Evolutionary conservation across 1,140 invertebrate genomes (phyloP).

Genomic region (Saxidomus purpurata): DNA sequence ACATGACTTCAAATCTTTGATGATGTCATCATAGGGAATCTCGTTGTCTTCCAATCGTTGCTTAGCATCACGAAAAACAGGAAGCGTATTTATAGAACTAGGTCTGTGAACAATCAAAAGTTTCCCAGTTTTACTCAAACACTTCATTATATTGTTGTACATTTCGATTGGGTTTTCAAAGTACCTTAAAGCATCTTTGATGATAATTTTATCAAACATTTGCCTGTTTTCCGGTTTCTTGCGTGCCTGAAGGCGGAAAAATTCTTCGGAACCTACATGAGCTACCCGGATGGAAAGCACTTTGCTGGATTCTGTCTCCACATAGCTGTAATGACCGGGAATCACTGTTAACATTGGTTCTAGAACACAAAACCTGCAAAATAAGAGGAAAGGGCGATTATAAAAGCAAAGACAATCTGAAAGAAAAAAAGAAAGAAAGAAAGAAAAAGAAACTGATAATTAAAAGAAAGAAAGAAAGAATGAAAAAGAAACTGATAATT

Average conservation of each 20-base stretch:
- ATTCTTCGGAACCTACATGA: constrained; percentile 83
- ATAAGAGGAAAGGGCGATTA: no score
- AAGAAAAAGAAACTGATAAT: no score
- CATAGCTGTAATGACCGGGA: constrained; percentile 83
- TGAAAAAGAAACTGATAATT: no score
- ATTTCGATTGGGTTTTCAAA: constrained; percentile 79
- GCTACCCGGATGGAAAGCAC: constrained; percentile 80
- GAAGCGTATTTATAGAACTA: constrained; percentile 79
- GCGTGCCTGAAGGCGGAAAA: constrained; percentile 74
- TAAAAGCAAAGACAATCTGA: no score
- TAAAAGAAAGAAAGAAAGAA: no score
- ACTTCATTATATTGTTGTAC: constrained; percentile 78
- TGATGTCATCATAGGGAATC: constrained; percentile 79
- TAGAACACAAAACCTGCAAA: constrained; percentile 80
- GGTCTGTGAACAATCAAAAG: constrained; percentile 82
- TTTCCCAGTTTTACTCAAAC: constrained; percentile 74
- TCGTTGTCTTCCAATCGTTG: constrained; percentile 81
- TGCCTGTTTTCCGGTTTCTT: constrained; percentile 69
- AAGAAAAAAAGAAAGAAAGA: no score
- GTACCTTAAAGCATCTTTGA: constrained; percentile 81
- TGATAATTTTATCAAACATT: constrained; percentile 81
- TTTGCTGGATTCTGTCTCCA: constrained; percentile 78
- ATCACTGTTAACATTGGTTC: constrained; percentile 80
- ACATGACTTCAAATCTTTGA: constrained; percentile 80
- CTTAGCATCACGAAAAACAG: constrained; percentile 78